Base-by-base conservation (phyloP, 2,113 vertebrate species). In the Colaptes auratus region DNA sequence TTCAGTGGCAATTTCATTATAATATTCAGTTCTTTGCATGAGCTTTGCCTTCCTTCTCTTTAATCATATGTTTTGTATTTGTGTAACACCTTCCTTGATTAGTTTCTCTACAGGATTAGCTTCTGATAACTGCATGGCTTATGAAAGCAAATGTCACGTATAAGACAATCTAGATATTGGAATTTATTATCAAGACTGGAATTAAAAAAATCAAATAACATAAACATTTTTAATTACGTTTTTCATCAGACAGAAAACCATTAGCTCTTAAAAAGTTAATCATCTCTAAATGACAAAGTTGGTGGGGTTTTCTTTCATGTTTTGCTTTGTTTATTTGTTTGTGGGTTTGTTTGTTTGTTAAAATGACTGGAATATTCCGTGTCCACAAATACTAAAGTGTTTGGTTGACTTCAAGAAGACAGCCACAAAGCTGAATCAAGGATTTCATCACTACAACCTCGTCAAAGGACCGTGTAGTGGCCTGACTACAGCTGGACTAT, bases 31-130 rank as follows among this genome's bases (percentile, higher is more conserved):
- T 97, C 96, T 98, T 98, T 97, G 92, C 94, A 80, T 80, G 92
- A 97, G 97, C 96, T 98, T 98, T 98, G 94, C 96, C 96, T 97
- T 97, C 90, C 91, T 78, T 93, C 94, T 95, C 96, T 98, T 98
- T 98, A 98, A 98, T 98, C 98, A 98, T 97, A 96, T 97, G 96
- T 98, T 98, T 98, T 98, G 96, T 96, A 98, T 98, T 97, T 98
- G 93, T 96, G 97, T 98, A 98, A 98, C 98, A 98, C 98, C 97
- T 98, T 98, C 96, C 95, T 97, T 99, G 98, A 99, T 99, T 98
- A 98, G 97, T 97, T 98, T 97, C 97, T 96, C 93, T 96, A 96
- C 97, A 97, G 98, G 98, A 98, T 98, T 98, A 98, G 94, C 96
- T 97, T 95, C 89, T 97, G 97, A 97, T 97, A 98, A 96, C 97